Base-by-base conservation (phyloP, 2,888 invertebrate species). In the Heterodera filipjevi region DNA sequence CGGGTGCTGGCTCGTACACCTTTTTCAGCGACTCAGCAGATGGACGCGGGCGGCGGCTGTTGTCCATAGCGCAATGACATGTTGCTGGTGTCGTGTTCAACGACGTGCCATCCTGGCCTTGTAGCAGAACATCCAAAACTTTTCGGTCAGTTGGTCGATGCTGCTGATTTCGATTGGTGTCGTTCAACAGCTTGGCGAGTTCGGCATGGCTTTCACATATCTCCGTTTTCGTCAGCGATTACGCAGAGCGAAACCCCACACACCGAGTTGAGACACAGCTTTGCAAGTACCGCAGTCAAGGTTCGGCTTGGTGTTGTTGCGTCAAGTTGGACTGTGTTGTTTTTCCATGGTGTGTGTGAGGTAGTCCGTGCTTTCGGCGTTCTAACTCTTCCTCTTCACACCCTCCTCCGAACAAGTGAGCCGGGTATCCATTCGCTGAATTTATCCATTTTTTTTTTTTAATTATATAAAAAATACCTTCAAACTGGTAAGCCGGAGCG, bases 191-290 rank as follows among this genome's bases (percentile, higher is more conserved):
- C 59, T 59, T 59, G n/a, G 59, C 59, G n/a, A 59, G n/a, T 5
- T n/a, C 59, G 19, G 59, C 59, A 27, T 59, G 59, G 59, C 22
- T n/a, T 22, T 59, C n/a, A 3, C n/a, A 5, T 1, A 59, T 59
- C 27, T 59, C 59, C 59, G 59, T 59, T 3, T 59, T 59, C n/a
- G 59, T 59, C 5, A 59, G n/a, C 59, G 59, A 10, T 59, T 59
- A 0, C 59, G 22, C 27, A 78, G 35, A 5, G 66, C 59, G n/a
- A 78, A 78, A 22, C 77, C 1, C 78, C 78, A 76, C 77, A 72
- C 5, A 72, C 6, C 30, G 49, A 53, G 53, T 72, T 72, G 6
- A 72, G 32, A 16, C 49, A 49, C 1, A 72, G 22, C 39, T 72
- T 72, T 3, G 72, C 16, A 72, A 27, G 49, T 49, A 49, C 2